Evolutionary conservation across 2,797 vertebrate species (phyloP), one percentile per base, ranked within the genome.

Genomic region (Ambastaia sidthimunki): DNA sequence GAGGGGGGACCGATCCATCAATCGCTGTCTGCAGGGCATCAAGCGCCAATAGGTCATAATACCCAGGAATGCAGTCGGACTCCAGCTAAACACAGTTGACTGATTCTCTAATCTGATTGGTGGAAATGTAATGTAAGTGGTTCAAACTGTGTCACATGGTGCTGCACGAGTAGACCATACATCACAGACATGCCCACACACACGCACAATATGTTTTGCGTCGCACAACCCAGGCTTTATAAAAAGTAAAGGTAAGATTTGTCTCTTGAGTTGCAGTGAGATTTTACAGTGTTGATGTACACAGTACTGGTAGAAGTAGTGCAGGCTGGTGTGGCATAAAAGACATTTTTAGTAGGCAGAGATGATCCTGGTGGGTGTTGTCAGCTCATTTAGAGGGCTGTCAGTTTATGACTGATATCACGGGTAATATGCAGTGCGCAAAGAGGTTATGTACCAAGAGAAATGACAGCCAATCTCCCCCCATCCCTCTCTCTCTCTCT

Each of bases 1-100:
- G 79, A 85, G 78, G 86, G 23, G 66, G 47, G 21, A 34, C 25
- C 21, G 41, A 80, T 77, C 82, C 60, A 93, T 91, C 87, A 91
- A 91, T 93, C 89, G 79, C 88, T 89, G 86, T 85, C 89, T 86
- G 84, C 89, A 78, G 87, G 89, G 90, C 86, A 82, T 70, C 55
- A 52, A 60, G 82, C 76, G 83, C 81, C 88, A 84, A 92, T 93
- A 87, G 86, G 88, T 87, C 85, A 54, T 88, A 75, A 83, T 83
- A 84, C 50, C 72, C 41, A 47, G 66, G 6, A 86, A 87, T 84
- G 70, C 75, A 82, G 15, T 73, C 66, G 85, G 41, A 47, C n/a
- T 54, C 3, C 69, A 68, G 47, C 48, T 50, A 75, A 52, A 44
- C 10, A 60, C 65, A 47, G 50, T 48, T 63, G 50, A 86, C 71